phyloP scores from a whole-genome alignment of 2,797 vertebrate species.

The Anguilla marmorata region DNA sequence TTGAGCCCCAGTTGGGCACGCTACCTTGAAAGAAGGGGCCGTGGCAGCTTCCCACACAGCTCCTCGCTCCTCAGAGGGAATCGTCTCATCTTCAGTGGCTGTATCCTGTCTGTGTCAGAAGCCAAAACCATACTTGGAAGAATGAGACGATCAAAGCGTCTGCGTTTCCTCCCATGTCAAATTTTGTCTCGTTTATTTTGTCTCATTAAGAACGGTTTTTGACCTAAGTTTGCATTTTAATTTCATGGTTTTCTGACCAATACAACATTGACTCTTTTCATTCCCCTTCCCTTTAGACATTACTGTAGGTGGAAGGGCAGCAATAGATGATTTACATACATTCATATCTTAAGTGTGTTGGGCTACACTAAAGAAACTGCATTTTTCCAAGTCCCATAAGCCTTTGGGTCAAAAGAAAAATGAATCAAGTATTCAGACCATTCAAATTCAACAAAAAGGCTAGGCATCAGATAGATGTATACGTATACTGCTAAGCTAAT shows the following conservation, averaged over 20 bases:
- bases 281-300: background rate
- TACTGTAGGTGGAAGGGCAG: background rate
- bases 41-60: conserved; percentile 50
- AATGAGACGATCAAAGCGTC: conserved; percentile 49
- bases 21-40: conserved; percentile 48
- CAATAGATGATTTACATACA: background rate
- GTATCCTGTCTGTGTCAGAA: conserved; percentile 46
- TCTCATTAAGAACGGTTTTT: conserved; percentile 24
- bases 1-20: background rate
- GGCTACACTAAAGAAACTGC: background rate
- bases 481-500: background rate
- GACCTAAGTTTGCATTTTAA: conserved; percentile 29
- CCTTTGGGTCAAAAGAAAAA: background rate
- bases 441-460: background rate
- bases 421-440: background rate
- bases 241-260: conserved; percentile 46
- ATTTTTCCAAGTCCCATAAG: background rate
- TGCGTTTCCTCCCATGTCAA: conserved; percentile 25
- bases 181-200: conserved; percentile 21
- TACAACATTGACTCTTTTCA: conserved; percentile 49
- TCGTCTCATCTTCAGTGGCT: conserved; percentile 43
- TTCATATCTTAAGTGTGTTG: background rate
- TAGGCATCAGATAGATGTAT: background rate
- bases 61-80: conserved; percentile 17
- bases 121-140: conserved; percentile 47